Base-by-base conservation (phyloP, 2,113 vertebrate species). In the Mormyrus iriodes region DNA sequence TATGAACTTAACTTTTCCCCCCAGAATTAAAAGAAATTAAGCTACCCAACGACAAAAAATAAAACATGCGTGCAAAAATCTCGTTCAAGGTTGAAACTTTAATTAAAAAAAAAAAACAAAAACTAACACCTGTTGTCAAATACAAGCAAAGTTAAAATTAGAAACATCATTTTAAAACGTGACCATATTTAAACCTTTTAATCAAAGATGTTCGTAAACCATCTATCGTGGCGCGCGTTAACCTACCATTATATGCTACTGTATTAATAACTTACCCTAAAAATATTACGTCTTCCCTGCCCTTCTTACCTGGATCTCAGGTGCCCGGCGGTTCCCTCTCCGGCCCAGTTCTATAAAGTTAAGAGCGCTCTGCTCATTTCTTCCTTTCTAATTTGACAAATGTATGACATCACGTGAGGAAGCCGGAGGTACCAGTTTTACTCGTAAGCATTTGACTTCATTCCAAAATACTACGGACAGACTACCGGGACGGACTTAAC, bases 351-450 rank as follows among this genome's bases (percentile, higher is more conserved):
- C 61, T 69, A 31, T 69, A 69, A 65, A 31, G n/a, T 69, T n/a
- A 69, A n/a, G 61, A 69, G 61, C 27, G 61, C 61, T 69, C 61
- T 69, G 61, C 61, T 69, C 10, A 69, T 31, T 69, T 69, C 61
- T 69, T 69, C 61, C 61, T 69, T 69, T 9, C 9, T 65, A 65
- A 65, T 82, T 19, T 44, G 2, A 44, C 39, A 82, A 10, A 44
- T 82, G 44, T 82, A 24, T 82, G 31, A 69, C 61, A 69, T 69
- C 61, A 69, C n/a, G 27, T 27, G 61, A 31, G 55, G 24, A 44
- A 82, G n/a, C 35, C 44, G 76, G 76, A 82, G 35, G 76, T 44
- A 82, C 76, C 76, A 69, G 61, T 69, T 69, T 82, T 82, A 82
- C 76, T 82, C 39, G 35, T 39, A 82, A 39, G 5, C 39, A 44